These are phyloP conservation scores for Diarsia mendica DNA, from an alignment of 2,888 invertebrate genomes.

Conservation along the genomic window DNA sequence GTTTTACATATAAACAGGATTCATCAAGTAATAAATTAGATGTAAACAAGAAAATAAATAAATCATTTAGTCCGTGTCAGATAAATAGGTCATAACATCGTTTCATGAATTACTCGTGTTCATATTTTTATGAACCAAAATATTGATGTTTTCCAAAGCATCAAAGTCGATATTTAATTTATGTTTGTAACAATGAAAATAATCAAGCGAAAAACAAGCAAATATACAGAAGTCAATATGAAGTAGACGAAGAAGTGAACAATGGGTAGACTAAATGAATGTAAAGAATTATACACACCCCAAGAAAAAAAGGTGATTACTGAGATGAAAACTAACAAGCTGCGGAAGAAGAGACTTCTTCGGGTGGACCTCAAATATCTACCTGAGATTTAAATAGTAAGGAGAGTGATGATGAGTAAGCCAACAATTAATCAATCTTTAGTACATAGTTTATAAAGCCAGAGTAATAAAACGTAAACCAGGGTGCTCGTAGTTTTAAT, in stretches of 20 bases:
- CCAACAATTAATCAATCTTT: neutral
- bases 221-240: too few species aligned
- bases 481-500: slow-evolving; percentile 28
- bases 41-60: slow-evolving; percentile 19
- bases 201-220: too few species aligned
- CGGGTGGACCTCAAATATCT: neutral
- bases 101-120: slow-evolving; percentile 45
- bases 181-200: too few species aligned
- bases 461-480: slow-evolving; percentile 21
- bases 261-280: too few species aligned
- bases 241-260: too few species aligned
- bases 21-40: slow-evolving; percentile 18
- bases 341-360: too few species aligned
- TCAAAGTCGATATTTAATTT: slow-evolving; percentile 8
- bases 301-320: neutral
- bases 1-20: slow-evolving; percentile 37
- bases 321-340: neutral
- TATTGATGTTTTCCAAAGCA: slow-evolving; percentile 35
- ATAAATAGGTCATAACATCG: slow-evolving; percentile 36
- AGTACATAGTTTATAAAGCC: neutral
- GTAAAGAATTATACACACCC: neutral
- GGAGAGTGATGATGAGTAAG: neutral
- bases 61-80: slow-evolving; percentile 8
- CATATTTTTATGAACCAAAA: slow-evolving; percentile 31
- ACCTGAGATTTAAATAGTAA: neutral